Evolutionary conservation across 2,797 vertebrate species (phyloP).

Genomic region (Pipistrellus kuhlii): DNA sequence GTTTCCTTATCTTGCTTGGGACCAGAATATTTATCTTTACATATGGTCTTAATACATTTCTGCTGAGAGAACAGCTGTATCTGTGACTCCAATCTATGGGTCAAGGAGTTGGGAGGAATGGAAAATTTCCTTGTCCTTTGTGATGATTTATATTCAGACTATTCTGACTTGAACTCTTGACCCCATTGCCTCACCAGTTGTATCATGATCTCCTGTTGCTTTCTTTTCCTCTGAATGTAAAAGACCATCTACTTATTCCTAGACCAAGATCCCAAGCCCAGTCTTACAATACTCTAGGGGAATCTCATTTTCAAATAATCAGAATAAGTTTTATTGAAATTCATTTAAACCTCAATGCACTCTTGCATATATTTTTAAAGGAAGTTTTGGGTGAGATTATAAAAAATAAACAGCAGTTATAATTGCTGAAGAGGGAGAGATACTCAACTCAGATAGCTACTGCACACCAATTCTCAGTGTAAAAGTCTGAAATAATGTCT

Average conservation of each 20-base stretch:
- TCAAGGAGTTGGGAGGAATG: conserved; percentile 35
- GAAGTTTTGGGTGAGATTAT: neutral
- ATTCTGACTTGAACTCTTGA: conserved; percentile 64
- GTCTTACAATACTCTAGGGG: neutral
- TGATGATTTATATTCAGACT: conserved; percentile 67
- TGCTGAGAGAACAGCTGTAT: conserved; percentile 60
- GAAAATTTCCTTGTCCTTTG: conserved; percentile 62
- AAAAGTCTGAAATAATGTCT: neutral
- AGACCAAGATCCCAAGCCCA: neutral
- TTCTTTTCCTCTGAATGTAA: conserved; percentile 23
- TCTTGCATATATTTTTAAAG: conserved; percentile 24
- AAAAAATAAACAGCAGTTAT: neutral
- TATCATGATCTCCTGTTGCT: conserved; percentile 46
- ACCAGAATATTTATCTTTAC: conserved; percentile 76
- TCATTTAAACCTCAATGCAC: neutral
- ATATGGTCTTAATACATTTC: conserved; percentile 77
- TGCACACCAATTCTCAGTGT: neutral
- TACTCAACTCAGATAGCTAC: neutral
- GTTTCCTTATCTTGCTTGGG: conserved; percentile 66
- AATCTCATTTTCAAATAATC: conserved; percentile 56
- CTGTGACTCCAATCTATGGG: conserved; percentile 58
- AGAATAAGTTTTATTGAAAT: conserved; percentile 41
- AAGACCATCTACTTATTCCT: conserved; percentile 13
- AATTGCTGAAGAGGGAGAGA: neutral
- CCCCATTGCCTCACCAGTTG: neutral